Conservation (phyloP, 2,888 invertebrate genomes). For the Dermolepida albohirtum region DNA sequence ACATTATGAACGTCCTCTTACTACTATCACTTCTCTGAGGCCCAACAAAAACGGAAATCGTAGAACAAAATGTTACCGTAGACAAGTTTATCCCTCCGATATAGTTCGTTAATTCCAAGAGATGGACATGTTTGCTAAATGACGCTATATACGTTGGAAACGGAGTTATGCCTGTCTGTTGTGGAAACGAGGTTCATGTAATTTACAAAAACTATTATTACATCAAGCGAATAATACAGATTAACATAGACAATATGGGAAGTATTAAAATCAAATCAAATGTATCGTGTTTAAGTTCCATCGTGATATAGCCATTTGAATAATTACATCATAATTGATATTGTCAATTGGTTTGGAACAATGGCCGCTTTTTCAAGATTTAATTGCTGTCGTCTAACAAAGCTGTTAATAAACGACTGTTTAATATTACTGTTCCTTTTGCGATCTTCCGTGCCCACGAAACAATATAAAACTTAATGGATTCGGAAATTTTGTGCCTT, state of each 20-base stretch:
- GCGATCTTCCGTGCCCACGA: too few species aligned
- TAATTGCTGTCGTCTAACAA: background rate
- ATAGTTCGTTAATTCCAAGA: conserved; percentile 14
- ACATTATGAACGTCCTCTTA: background rate
- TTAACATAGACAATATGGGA: too few species aligned
- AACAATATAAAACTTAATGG: too few species aligned
- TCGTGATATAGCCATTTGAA: background rate
- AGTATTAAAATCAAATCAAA: too few species aligned
- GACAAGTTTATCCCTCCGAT: conserved; percentile 1
- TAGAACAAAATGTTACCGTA: too few species aligned
- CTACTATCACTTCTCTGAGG: background rate
- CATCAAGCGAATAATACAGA: background rate
- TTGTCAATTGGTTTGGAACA: background rate
- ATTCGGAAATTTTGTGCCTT: too few species aligned
- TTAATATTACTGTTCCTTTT: too few species aligned
- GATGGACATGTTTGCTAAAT: conserved; percentile 2
- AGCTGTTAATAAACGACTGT: background rate
- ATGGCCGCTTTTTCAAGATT: background rate
- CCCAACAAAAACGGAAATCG: conserved; percentile 5
- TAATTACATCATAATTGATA: background rate
- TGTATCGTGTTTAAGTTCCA: background rate
- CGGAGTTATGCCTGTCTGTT: background rate
- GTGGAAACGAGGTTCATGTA: background rate
- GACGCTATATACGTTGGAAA: background rate
- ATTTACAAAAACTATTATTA: background rate